phyloP scores from a whole-genome alignment of 2,797 vertebrate species.

The Cyprinella venusta region DNA sequence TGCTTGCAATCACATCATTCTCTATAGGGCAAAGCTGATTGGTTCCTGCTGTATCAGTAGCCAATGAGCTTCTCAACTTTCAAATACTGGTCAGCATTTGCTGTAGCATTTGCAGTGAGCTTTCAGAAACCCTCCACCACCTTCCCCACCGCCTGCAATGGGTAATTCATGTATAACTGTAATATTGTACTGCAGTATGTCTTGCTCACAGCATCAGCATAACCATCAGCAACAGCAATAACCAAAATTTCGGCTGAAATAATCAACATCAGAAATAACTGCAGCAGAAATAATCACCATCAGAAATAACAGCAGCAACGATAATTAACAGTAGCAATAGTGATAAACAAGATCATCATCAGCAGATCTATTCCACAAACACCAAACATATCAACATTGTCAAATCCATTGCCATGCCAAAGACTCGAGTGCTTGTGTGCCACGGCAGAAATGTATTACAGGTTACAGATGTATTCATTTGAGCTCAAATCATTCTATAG shows the following conservation, averaged over 20 bases:
- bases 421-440: not conserved
- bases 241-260: not conserved
- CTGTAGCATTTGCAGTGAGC: not conserved
- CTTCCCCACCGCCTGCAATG: not conserved
- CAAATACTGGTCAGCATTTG: not conserved
- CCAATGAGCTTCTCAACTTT: not conserved
- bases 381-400: not conserved
- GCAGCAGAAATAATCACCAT: too few species aligned
- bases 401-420: not conserved
- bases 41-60: not conserved
- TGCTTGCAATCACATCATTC: not conserved
- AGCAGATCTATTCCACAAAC: not conserved
- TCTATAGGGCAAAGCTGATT: not conserved
- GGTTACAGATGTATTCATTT: not conserved
- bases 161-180: not conserved
- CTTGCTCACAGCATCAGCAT: not conserved
- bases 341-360: accelerated
- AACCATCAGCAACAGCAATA: too few species aligned
- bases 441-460: not conserved
- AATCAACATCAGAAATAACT: too few species aligned
- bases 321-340: not conserved
- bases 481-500: not conserved
- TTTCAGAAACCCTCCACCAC: not conserved
- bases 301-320: not conserved
- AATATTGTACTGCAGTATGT: not conserved